A percentile compares a stretch with the other conserved stretches of the same genome.
Conservation (phyloP, 2,888 invertebrate genomes). For the Caradrina kadenii region DNA sequence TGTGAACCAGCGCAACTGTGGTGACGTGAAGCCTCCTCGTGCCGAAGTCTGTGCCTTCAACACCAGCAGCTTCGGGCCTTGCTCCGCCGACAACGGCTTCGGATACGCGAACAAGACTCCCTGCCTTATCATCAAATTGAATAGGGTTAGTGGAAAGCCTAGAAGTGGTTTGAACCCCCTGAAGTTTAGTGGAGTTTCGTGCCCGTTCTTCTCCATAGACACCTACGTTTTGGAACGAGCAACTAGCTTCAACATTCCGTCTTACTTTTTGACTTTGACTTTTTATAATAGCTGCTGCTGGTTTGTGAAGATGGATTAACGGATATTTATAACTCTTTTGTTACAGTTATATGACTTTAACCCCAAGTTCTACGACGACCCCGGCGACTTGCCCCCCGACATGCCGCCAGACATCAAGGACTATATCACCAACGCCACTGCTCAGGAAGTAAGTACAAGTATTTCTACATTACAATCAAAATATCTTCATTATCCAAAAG, state of each 20-base stretch:
- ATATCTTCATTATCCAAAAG: too few relatives aligned
- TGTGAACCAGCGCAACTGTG: slow-evolving; percentile 81
- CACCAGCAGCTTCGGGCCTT: slow-evolving; percentile 93
- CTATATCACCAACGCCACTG: slow-evolving; percentile 75
- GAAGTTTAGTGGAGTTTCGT: background rate
- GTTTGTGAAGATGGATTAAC: too few relatives aligned
- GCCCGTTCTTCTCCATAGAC: too few relatives aligned
- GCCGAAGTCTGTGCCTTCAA: slow-evolving; percentile 94
- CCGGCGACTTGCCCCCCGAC: slow-evolving; percentile 92
- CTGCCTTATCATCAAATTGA: slow-evolving; percentile 98
- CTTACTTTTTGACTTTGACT: too few relatives aligned
- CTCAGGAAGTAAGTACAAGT: slow-evolving; percentile 71
- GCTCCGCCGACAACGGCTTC: slow-evolving; percentile 94
- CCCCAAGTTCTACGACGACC: slow-evolving; percentile 95
- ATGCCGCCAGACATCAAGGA: slow-evolving; percentile 92
- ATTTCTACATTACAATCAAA: background rate
- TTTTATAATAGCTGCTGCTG: too few relatives aligned
- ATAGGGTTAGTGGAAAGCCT: slow-evolving; percentile 88
- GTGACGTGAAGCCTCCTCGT: slow-evolving; percentile 77
- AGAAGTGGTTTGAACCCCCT: too few relatives aligned
- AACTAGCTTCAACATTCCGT: too few relatives aligned
- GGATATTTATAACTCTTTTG: too few relatives aligned
- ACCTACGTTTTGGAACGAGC: too few relatives aligned
- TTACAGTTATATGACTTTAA: slow-evolving; percentile 96
- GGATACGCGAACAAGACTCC: slow-evolving; percentile 97